Evolutionary conservation across 2,888 invertebrate species (phyloP), one percentile per base, ranked within the genome.

Genomic region (Atrina japonica): DNA sequence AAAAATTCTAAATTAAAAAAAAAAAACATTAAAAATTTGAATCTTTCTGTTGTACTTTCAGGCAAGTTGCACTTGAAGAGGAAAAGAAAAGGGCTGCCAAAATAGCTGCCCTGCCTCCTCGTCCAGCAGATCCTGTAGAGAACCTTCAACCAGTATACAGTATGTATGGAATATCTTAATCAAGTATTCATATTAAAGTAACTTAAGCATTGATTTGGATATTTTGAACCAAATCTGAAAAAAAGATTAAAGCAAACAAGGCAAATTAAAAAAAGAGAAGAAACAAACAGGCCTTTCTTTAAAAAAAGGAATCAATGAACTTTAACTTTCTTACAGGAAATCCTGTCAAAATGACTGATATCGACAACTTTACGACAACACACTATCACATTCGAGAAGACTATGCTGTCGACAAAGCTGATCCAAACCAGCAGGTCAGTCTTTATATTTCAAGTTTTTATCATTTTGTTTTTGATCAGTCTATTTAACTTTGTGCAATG

Each of bases 371-470:
- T 73, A 83, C 89, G 45, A 80, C 84, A 9, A 86, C 89, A 7
- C 86, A 88, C 73, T 89, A 86, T 74, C 89, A 90, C 70, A 81
- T 90, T 43, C 80, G 83, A 29, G 82, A 85, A 29, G 83, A 86
- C 27, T 84, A 80, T 64, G 82, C 82, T 21, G 88, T 89, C 14
- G 86, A 86, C 53, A 85, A 77, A 50, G 88, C 87, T 7, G 79
- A 78, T 5, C 71, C 78, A 16, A 66, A 70, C 16, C 82, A 85
- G 74, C 82, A 83, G 81, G 86, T 86, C 60, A 43, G 29, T 35
- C 27, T 7, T 25, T 65, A 14, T 43, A 43, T 43, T 50, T 14
- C 18, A 30, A 53, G 5, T 53, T 7, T 29, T 16, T n/a, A 27
- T 27, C n/a, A n/a, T n/a, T n/a, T n/a, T n/a, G n/a, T n/a, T n/a